Evolutionary conservation across 2,888 invertebrate species (phyloP), one percentile per base, ranked within the genome.

Genomic region (Melikaiella ostensackeni): DNA sequence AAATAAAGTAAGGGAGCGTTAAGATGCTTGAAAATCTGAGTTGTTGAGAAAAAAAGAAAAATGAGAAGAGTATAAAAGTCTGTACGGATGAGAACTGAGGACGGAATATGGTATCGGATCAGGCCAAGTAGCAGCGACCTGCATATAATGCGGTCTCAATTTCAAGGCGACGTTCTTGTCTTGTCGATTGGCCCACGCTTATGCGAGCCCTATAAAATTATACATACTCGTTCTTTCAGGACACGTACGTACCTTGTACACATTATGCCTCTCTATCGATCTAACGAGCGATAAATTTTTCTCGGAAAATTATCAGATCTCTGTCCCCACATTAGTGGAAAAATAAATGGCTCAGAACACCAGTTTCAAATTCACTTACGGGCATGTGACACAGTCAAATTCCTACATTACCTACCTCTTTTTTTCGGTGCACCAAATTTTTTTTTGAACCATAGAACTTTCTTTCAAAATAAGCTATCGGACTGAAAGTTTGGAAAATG

Each of bases 121-220:
- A 80, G 81, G 79, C 82, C 81, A 81, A 84, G 82, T 82, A 82
- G 82, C 80, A 80, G 74, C 81, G 82, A 83, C 83, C 84, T 83
- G 84, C 81, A 82, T 42, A 42, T 80, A 79, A 81, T 78, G 79
- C 82, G 79, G 79, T 82, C 81, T 84, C 81, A 78, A 80, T 84
- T 81, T 83, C 82, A 82, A 82, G 78, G 82, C 75, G 64, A 66
- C 61, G 70, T 80, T n/a, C 73, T 79, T 76, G 78, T 79, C 75
- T 79, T 76, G 74, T 77, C 61, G 42, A 61, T 38, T 79, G 59
- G 66, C 79, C 79, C 75, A 77, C 79, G 66, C 78, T 50, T 62
- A 30, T 62, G n/a, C 16, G n/a, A 30, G 33, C 21, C 21, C 19
- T 21, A 55, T 55, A 55, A 21, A n/a, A 55, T 42, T 42, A 42